A percentile compares a stretch with the other conserved stretches of the same genome.
These are phyloP conservation scores for Cylloceria caligata DNA, from an alignment of 2,888 invertebrate species.

Conservation along the genomic window DNA sequence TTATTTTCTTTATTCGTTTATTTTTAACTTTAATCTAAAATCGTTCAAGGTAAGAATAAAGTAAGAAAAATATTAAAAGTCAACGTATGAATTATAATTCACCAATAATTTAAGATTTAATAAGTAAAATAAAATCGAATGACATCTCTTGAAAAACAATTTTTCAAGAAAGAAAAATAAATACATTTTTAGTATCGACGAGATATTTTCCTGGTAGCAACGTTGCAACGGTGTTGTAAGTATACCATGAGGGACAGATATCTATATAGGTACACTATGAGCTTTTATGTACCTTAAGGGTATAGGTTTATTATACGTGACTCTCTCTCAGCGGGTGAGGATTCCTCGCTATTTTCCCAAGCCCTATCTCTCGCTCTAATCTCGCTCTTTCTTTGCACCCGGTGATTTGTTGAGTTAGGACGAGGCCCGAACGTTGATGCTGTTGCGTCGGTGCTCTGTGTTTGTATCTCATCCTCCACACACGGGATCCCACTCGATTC, in stretches of 20 bases:
- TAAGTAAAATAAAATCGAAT: too few species aligned
- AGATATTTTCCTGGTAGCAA: not conserved
- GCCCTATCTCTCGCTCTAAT: slow-evolving; percentile 49
- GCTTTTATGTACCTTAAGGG: slow-evolving; percentile 1
- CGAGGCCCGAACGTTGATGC: slow-evolving; percentile 32
- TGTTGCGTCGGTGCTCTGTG: slow-evolving; percentile 11
- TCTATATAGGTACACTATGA: slow-evolving; percentile 2
- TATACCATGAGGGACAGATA: not conserved
- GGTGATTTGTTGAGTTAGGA: slow-evolving; percentile 63
- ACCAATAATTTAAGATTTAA: too few species aligned
- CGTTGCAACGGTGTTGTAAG: not conserved
- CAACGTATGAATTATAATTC: too few species aligned
- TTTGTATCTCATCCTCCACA: slow-evolving; percentile 26
- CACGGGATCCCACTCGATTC: slow-evolving; percentile 7
- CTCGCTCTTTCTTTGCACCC: slow-evolving; percentile 38
- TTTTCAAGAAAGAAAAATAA: not conserved
- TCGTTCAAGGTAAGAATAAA: too few species aligned
- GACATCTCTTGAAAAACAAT: too few species aligned
- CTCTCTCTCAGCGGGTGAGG: slow-evolving; percentile 32
- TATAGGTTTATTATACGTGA: slow-evolving; percentile 50
- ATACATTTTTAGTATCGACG: not conserved
- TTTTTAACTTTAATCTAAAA: too few species aligned
- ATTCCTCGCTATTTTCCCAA: slow-evolving; percentile 53
- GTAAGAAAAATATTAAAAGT: too few species aligned
- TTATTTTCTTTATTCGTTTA: too few species aligned